A percentile compares a stretch with the other conserved stretches of the same genome.
phyloP scores from a whole-genome alignment of 2,113 vertebrate species.

The Sapayoa aenigma region DNA sequence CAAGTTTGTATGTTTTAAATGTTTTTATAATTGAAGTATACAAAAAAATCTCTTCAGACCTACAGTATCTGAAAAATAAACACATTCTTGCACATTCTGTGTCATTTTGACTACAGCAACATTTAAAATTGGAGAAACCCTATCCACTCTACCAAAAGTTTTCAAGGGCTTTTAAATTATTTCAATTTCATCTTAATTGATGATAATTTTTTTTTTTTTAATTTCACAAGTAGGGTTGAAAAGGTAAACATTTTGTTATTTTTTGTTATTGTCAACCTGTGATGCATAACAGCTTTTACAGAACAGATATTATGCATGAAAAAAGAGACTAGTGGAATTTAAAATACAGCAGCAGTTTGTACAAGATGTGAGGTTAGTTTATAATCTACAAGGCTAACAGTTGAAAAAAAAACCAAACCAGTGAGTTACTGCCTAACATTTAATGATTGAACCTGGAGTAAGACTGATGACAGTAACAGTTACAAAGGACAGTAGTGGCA shows the following conservation, averaged over 20 bases:
- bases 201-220: background rate
- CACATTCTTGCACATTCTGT: conserved; percentile 68
- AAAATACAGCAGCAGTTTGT: background rate
- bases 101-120: conserved; percentile 60
- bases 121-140: conserved; percentile 36
- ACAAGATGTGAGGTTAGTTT: background rate
- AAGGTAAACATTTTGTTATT: background rate
- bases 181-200: background rate
- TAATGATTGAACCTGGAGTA: background rate
- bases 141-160: conserved; percentile 23
- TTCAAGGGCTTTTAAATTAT: background rate
- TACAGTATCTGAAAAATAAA: conserved; percentile 75
- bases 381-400: background rate
- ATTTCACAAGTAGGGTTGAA: background rate
- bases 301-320: background rate
- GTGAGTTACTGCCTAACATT: background rate
- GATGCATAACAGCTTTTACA: background rate
- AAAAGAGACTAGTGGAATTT: background rate
- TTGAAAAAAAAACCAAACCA: background rate
- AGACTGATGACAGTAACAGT: background rate
- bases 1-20: conserved; percentile 92
- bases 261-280: background rate
- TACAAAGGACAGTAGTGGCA: background rate
- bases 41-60: conserved; percentile 76
- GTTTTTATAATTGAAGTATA: conserved; percentile 83